Conservation (phyloP, 2,888 invertebrate genomes). For the Caenorhabditis imperialis region DNA sequence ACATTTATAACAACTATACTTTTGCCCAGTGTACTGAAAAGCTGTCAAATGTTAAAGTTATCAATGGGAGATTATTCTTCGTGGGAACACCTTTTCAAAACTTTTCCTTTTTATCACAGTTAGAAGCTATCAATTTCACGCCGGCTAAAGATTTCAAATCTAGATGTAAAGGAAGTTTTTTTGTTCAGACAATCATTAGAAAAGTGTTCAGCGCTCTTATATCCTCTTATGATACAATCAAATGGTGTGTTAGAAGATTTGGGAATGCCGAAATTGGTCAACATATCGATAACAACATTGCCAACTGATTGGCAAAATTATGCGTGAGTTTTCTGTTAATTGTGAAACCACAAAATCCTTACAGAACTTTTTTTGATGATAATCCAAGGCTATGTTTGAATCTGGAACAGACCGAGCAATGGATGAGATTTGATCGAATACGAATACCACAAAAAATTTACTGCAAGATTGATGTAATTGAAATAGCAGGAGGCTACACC, state of each 20-base stretch:
- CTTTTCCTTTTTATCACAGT: not conserved
- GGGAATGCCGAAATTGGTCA: not conserved
- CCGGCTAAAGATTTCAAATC: not conserved
- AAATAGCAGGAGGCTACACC: no score
- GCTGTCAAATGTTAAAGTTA: not conserved
- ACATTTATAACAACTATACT: not conserved
- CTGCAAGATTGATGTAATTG: no score
- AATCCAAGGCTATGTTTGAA: slow-evolving; percentile 3
- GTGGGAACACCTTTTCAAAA: not conserved
- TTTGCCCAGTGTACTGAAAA: slow-evolving; percentile 2
- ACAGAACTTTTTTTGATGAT: not conserved
- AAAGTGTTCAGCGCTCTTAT: no score
- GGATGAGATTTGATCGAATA: not conserved
- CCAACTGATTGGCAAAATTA: not conserved
- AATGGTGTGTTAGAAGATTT: not conserved
- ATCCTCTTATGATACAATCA: not conserved
- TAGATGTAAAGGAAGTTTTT: no score
- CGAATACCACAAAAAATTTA: slow-evolving; percentile 5
- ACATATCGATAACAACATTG: not conserved
- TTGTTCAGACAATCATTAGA: no score
- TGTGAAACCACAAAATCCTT: not conserved
- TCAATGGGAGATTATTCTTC: slow-evolving; percentile 2
- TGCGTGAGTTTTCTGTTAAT: not conserved
- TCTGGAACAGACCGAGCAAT: not conserved
- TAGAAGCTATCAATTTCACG: not conserved